A percentile compares a stretch with the other conserved stretches of the same genome.
Conservation (phyloP, 2,888 invertebrate genomes). For the Boloria selene region DNA sequence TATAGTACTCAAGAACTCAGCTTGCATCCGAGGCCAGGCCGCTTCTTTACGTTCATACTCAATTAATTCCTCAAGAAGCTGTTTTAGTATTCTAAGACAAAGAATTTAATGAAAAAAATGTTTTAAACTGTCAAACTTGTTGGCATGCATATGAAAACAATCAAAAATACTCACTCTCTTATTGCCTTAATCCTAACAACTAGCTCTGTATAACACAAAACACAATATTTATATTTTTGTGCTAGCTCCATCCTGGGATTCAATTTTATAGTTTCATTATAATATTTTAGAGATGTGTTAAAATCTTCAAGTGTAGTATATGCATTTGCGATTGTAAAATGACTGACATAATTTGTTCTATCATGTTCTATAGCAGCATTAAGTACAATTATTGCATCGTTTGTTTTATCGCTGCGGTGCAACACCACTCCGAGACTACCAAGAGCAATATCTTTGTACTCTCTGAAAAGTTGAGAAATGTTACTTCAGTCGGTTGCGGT, state of each 20-base stretch:
- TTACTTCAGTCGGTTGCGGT: neutral
- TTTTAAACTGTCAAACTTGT: neutral
- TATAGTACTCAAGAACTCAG: constrained; percentile 64
- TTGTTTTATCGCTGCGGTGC: constrained; percentile 85
- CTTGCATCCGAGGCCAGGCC: constrained; percentile 62
- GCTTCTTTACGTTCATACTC: constrained; percentile 55
- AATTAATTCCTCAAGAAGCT: constrained; percentile 54
- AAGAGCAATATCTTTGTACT: constrained; percentile 87
- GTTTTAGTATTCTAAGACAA: constrained; percentile 45
- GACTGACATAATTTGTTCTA: constrained; percentile 81
- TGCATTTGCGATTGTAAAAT: constrained; percentile 88
- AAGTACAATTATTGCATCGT: constrained; percentile 88
- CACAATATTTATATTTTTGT: constrained; percentile 83
- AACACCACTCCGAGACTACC: constrained; percentile 88
- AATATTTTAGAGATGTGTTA: constrained; percentile 84
- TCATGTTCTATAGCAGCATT: constrained; percentile 88
- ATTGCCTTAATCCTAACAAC: constrained; percentile 75
- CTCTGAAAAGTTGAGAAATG: constrained; percentile 70
- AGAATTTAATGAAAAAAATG: neutral
- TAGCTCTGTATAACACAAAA: constrained; percentile 84
- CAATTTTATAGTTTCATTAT: constrained; percentile 84
- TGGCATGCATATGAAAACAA: neutral
- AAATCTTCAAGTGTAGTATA: constrained; percentile 87
- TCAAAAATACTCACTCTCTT: constrained; percentile 81
- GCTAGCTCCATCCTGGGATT: constrained; percentile 85